phyloP scores from a whole-genome alignment of 2,797 vertebrate genomes.

The Carapus acus region DNA sequence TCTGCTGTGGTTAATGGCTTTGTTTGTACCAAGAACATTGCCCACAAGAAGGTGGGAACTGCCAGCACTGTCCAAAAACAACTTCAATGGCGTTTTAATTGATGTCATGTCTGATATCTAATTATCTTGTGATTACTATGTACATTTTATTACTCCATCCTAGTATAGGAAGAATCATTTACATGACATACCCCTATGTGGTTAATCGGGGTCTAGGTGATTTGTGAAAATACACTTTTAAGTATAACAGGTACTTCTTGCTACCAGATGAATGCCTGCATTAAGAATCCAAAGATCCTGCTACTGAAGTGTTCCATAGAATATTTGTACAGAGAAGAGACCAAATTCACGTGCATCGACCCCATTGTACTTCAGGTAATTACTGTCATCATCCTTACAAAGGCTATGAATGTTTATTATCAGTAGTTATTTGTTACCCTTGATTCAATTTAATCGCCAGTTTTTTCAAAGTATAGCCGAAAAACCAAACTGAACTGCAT shows the following conservation, averaged over 20 bases:
- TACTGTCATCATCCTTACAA: too few relatives aligned
- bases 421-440: too few relatives aligned
- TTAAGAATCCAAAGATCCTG: constrained; percentile 97
- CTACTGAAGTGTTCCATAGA: constrained; percentile 97
- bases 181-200: background rate
- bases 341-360: constrained; percentile 96
- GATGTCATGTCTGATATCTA: too few relatives aligned
- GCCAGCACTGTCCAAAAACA: background rate
- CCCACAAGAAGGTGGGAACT: constrained; percentile 98
- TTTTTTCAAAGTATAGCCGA: too few relatives aligned
- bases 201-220: background rate
- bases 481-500: background rate
- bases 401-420: too few relatives aligned
- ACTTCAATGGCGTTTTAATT: too few relatives aligned
- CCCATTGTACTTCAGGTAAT: constrained; percentile 97
- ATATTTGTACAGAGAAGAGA: constrained; percentile 97
- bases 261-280: constrained; percentile 90
- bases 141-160: too few relatives aligned
- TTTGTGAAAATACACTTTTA: background rate
- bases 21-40: constrained; percentile 95
- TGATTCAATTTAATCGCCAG: too few relatives aligned
- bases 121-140: too few relatives aligned
- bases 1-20: constrained; percentile 93
- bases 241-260: background rate
- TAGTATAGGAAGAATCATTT: too few relatives aligned